Evolutionary conservation across 2,888 invertebrate species (phyloP).

Genomic region (Caenorhabditis sp.): DNA sequence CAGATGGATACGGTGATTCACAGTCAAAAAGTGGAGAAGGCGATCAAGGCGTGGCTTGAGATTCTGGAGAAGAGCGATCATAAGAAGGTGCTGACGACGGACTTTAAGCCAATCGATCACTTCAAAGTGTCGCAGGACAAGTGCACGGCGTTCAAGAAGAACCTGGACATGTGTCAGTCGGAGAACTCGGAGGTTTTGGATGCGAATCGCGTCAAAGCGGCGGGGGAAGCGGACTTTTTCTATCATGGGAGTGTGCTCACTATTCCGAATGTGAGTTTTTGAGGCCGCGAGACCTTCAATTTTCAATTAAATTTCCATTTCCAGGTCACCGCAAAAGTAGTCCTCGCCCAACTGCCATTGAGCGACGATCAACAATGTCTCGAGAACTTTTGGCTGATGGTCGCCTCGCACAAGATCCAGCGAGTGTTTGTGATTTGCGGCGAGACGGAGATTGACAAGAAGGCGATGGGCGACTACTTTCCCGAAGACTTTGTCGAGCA

Average conservation of each 20-base stretch:
- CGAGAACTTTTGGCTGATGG: constrained; percentile 44
- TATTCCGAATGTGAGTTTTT: constrained; percentile 12
- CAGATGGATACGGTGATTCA: constrained; percentile 15
- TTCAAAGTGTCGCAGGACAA: constrained; percentile 24
- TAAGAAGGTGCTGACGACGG: constrained; percentile 8
- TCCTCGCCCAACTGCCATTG: constrained; percentile 39
- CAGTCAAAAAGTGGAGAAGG: constrained; percentile 20
- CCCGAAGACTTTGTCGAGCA: constrained; percentile 38
- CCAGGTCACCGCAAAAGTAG: constrained; percentile 17
- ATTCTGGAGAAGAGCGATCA: constrained; percentile 27
- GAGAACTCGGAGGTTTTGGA: constrained; percentile 33
- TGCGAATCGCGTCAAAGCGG: constrained; percentile 37
- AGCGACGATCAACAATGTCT: constrained; percentile 11
- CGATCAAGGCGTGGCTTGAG: constrained; percentile 35
- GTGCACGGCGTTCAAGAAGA: constrained; percentile 30
- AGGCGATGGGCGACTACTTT: constrained; percentile 14
- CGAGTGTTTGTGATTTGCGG: constrained; percentile 21
- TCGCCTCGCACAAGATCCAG: constrained; percentile 38
- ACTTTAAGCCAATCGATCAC: constrained; percentile 3
- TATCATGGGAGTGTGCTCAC: constrained; percentile 36
- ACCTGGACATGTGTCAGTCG: constrained; percentile 31
- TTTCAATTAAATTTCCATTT: neutral
- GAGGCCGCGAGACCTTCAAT: no score
- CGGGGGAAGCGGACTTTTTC: constrained; percentile 28
- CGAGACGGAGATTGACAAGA: constrained; percentile 33